Conservation (phyloP, 1,140 invertebrate genomes). For the Elysia chlorotica region DNA sequence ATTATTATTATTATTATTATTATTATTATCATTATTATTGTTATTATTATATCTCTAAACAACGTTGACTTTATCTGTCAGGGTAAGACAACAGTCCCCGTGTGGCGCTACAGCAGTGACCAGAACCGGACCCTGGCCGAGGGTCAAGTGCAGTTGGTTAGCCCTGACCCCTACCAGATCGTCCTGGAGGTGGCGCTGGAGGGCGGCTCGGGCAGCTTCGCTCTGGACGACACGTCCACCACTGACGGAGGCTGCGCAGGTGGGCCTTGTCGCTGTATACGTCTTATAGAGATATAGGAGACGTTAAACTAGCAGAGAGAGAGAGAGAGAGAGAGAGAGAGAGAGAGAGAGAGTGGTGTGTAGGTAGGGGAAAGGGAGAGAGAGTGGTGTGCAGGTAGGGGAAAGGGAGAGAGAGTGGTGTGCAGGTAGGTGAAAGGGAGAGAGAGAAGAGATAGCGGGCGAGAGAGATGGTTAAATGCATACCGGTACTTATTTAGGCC, state of each 20-base stretch:
- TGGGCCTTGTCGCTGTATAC: not conserved
- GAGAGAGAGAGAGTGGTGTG: not conserved
- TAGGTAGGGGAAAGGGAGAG: no score
- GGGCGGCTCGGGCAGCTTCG: conserved; percentile 49
- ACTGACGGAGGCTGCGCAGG: conserved; percentile 38
- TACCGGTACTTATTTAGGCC: no score
- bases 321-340: not conserved
- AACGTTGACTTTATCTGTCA: not conserved
- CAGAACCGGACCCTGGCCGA: not conserved
- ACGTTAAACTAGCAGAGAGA: not conserved
- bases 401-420: not conserved
- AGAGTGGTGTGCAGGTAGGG: not conserved
- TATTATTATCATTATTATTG: no score
- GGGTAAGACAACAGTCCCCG: not conserved
- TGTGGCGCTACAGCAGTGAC: no score
- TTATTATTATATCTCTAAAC: not conserved
- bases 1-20: no score
- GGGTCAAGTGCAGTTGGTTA: not conserved
- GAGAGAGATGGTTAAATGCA: not conserved
- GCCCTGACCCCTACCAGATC: conserved; percentile 6
- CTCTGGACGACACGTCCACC: conserved; percentile 60
- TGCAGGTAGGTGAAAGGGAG: no score
- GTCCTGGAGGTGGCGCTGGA: conserved; percentile 33
- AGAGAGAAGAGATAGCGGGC: not conserved
- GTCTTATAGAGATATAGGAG: not conserved